Evolutionary conservation across 2,797 vertebrate species (phyloP), one percentile per base, ranked within the genome.

Genomic region (Enoplosus armatus): DNA sequence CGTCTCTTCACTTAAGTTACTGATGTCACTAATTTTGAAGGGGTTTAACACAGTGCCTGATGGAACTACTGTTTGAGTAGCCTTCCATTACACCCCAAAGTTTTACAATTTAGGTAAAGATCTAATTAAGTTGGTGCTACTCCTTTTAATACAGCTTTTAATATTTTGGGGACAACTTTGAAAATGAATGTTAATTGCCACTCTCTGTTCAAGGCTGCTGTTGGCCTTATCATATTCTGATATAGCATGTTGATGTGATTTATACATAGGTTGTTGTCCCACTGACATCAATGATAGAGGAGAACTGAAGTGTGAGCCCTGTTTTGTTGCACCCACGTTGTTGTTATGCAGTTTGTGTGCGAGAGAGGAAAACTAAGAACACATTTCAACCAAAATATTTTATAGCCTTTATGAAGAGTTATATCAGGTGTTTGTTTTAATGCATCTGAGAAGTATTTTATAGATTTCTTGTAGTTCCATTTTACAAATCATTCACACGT

Each of bases 41-140:
- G 78, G 53, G 50, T 67, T 79, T 71, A 85, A 84, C 85, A 86
- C 85, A 90, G 94, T 95, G 95, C 94, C 94, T 95, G 63, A 69
- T 83, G 84, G 79, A 87, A 70, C 87, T 87, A 79, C 75, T 16
- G 8, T 77, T 70, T 15, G 5, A 62, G 83, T 83, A 80, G 83
- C 43, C 70, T 83, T 87, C 85, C 82, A 83, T 74, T 39, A 83
- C 45, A 84, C 68, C 88, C 87, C 68, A 66, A 47, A 77, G 37
- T 86, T 91, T 73, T 81, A 76, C 71, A 83, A 71, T 67, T 86
- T 71, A 58, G 55, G 72, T 60, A 72, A 72, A 37, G 53, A n/a
- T 45, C 15, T 33, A 62, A 60, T 74, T 58, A 79, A 82, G 80
- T 87, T 87, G 94, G 94, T 95, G 95, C 95, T 95, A 91, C 71